Conservation (phyloP, 2,888 invertebrate genomes). For the Cryptocheilus praepositus region DNA sequence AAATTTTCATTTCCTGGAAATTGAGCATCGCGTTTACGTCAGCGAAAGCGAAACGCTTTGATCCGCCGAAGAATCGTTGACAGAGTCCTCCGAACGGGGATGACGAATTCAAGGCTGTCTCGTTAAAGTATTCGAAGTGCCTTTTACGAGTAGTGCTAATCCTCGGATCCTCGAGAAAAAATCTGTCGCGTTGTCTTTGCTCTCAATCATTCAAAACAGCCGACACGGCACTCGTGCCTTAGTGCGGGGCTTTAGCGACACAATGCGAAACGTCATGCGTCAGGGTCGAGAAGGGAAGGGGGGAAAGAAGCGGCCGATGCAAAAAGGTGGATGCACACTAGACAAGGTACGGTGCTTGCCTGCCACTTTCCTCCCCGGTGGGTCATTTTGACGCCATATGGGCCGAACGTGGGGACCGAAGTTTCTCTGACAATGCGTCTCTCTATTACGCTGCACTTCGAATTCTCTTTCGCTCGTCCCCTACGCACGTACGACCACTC, state of each 20-base stretch:
- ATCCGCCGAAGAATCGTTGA: too few relatives aligned
- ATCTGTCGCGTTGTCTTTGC: slow-evolving; percentile 55
- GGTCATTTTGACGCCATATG: slow-evolving; percentile 66
- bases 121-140: slow-evolving; percentile 25
- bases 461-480: slow-evolving; percentile 1
- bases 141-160: slow-evolving; percentile 29
- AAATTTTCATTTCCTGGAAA: too few relatives aligned
- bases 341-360: slow-evolving; percentile 33
- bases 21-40: too few relatives aligned
- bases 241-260: slow-evolving; percentile 48
- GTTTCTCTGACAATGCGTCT: slow-evolving; percentile 55
- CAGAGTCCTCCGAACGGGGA: background rate
- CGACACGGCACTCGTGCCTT: slow-evolving; percentile 38
- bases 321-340: slow-evolving; percentile 37
- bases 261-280: slow-evolving; percentile 46
- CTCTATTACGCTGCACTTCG: slow-evolving; percentile 17
- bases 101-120: slow-evolving; percentile 5
- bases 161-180: slow-evolving; percentile 29
- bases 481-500: background rate
- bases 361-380: slow-evolving; percentile 40
- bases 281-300: slow-evolving; percentile 18
- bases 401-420: slow-evolving; percentile 53
- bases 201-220: slow-evolving; percentile 55
- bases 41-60: too few relatives aligned
- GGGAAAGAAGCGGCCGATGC: background rate